Conservation (phyloP, 2,888 invertebrate genomes). For the Drosophila atripex region DNA sequence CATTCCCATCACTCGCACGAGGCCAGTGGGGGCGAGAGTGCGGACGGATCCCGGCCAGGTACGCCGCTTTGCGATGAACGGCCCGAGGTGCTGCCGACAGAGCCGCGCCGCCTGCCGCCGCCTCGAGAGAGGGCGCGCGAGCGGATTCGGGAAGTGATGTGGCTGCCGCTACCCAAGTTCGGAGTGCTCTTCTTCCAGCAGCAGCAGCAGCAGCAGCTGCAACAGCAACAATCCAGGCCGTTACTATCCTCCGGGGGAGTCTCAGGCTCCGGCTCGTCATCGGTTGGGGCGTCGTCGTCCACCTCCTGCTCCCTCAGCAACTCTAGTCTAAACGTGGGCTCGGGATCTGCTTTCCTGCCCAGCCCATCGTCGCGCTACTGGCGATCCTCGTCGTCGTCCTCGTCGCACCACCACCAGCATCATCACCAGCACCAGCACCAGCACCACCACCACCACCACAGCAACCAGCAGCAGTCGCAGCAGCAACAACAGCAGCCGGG, state of each 20-base stretch:
- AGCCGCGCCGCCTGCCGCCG: constrained; percentile 89
- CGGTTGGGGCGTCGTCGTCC: constrained; percentile 28
- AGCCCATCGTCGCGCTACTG: constrained; percentile 72
- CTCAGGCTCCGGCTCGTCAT: constrained; percentile 16
- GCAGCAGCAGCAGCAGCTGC: constrained; percentile 76
- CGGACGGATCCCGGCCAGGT: constrained; percentile 91
- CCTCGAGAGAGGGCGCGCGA: constrained; percentile 84
- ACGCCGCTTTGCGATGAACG: constrained; percentile 93
- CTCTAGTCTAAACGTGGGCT: constrained; percentile 83
- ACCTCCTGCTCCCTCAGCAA: constrained; percentile 69
- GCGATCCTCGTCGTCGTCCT: constrained; percentile 73
- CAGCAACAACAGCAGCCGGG: constrained; percentile 50
- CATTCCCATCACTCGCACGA: constrained; percentile 85
- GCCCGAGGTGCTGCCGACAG: constrained; percentile 89
- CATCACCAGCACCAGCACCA: constrained; percentile 43
- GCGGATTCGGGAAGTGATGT: constrained; percentile 88
- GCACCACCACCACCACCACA: constrained; percentile 62
- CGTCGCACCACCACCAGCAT: constrained; percentile 58
- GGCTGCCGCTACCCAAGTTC: constrained; percentile 94
- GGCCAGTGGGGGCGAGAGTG: constrained; percentile 86
- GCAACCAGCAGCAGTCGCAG: constrained; percentile 69
- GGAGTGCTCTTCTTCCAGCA: constrained; percentile 88
- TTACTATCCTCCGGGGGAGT: constrained; percentile 35
- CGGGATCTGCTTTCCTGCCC: constrained; percentile 64
- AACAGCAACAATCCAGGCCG: constrained; percentile 39